Evolutionary conservation across 2,113 vertebrate genomes (phyloP), one percentile per base, ranked within the genome.

Genomic region (Cepphus grylle): DNA sequence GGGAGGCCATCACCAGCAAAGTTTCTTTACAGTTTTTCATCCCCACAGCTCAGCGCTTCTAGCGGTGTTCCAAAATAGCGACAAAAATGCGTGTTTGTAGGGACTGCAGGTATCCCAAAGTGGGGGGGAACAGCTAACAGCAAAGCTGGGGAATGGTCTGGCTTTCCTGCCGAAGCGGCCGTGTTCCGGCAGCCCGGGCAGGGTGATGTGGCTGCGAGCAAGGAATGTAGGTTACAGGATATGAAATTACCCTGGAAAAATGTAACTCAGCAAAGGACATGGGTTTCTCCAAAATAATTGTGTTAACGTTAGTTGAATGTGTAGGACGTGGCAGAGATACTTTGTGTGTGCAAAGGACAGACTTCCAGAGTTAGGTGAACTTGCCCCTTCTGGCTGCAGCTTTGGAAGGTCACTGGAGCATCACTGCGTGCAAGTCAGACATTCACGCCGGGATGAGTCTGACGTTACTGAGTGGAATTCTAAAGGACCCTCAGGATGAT

Each of bases 101-200:
- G 52, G 45, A 11, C 4, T 3, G 61, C 59, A 21, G 58, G 49
- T 29, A 13, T 14, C 25, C 1, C 20, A 25, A 6, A 4, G 6
- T 2, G 36, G 2, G 34, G 21, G 23, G 66, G 58, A 25, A 8
- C 5, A 15, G 66, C 76, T 27, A 21, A 6, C 45, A 6, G 11
- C 14, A 8, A 29, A 16, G 58, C 12, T 6, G 56, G 43, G 14
- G 53, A 6, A 7, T 1, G 14, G 2, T 13, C 23, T 3, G 22
- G 5, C 49, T 36, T 6, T 30, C 14, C 38, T 27, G 34, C 56
- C 22, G 45, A 13, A 27, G 47, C 47, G 23, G 65, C 25, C 65
- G 1, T 11, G 3, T 17, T 26, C 38, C 40, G 6, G 32, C 69
- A 30, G 32, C 8, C 13, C 3, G 1, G 10, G 66, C 32, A 3